A percentile compares a stretch with the other conserved stretches of the same genome.
These are phyloP conservation scores for Apodemia zela DNA, from an alignment of 2,888 invertebrate species.

Conservation along the genomic window DNA sequence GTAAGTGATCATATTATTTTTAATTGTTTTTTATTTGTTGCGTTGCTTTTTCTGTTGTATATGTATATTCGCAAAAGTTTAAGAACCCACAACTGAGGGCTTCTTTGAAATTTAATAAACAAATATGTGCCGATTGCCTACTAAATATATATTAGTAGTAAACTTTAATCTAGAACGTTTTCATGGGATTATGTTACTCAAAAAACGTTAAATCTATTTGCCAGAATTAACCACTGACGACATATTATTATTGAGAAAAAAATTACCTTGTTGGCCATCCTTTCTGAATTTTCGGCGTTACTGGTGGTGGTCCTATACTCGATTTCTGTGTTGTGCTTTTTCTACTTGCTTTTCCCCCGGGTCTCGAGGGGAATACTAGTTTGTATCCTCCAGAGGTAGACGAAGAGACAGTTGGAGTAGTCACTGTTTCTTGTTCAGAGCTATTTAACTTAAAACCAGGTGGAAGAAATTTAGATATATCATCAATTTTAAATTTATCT, in stretches of 20 bases:
- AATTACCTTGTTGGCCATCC: constrained; percentile 90
- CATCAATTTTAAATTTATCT: constrained; percentile 56
- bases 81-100: too few relatives aligned
- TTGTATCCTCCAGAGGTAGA: constrained; percentile 75
- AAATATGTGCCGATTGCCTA: too few relatives aligned
- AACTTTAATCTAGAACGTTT: too few relatives aligned
- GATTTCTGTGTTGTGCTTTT: constrained; percentile 81
- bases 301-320: constrained; percentile 64
- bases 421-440: constrained; percentile 41
- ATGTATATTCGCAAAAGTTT: not conserved
- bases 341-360: constrained; percentile 82
- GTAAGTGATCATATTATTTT: too few relatives aligned
- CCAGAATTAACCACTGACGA: too few relatives aligned
- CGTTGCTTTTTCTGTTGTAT: not conserved
- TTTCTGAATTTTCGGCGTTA: constrained; percentile 86
- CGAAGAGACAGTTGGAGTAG: constrained; percentile 46
- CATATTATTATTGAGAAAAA: not conserved
- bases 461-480: constrained; percentile 83
- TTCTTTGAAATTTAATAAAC: too few relatives aligned
- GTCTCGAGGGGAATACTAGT: constrained; percentile 89
- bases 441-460: constrained; percentile 77
- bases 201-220: too few relatives aligned
- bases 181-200: too few relatives aligned
- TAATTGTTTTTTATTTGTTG: too few relatives aligned
- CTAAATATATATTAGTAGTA: too few relatives aligned